These are phyloP conservation scores for Alviniconcha marisindica DNA, from an alignment of 1,140 invertebrate genomes.

Conservation along the genomic window DNA sequence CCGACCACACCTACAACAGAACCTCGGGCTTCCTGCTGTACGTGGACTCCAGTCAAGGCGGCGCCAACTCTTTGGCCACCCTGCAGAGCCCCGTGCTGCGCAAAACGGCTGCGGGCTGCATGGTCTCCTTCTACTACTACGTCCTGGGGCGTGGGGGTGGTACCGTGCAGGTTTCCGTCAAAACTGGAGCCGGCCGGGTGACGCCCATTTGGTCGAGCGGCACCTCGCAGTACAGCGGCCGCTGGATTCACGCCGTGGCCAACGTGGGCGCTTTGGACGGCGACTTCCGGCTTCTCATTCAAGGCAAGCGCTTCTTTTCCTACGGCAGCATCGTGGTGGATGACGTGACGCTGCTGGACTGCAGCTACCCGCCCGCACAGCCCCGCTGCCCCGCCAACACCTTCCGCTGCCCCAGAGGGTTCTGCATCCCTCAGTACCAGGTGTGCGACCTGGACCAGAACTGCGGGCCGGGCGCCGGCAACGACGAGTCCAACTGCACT, in stretches of 20 bases:
- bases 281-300: conserved; percentile 82
- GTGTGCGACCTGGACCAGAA: conserved; percentile 70
- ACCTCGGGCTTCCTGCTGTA: conserved; percentile 85
- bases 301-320: conserved; percentile 85
- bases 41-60: conserved; percentile 78
- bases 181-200: conserved; percentile 55
- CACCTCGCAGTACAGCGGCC: background rate
- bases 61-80: conserved; percentile 45
- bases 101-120: conserved; percentile 63
- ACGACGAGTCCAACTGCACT: conserved; percentile 32
- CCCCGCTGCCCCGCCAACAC: conserved; percentile 51
- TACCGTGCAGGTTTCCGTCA: conserved; percentile 43
- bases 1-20: conserved; percentile 82
- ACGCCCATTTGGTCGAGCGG: conserved; percentile 53
- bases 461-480: conserved; percentile 59
- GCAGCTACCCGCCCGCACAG: conserved; percentile 58
- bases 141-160: conserved; percentile 31
- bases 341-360: conserved; percentile 80
- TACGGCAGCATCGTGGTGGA: conserved; percentile 77
- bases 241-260: conserved; percentile 56
- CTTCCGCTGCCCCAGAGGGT: conserved; percentile 56
- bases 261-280: conserved; percentile 59
- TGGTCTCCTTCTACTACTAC: conserved; percentile 79
- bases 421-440: conserved; percentile 61
- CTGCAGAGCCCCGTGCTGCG: conserved; percentile 56